phyloP scores from a whole-genome alignment of 2,113 vertebrate species.

The Megaceryle torquata region DNA sequence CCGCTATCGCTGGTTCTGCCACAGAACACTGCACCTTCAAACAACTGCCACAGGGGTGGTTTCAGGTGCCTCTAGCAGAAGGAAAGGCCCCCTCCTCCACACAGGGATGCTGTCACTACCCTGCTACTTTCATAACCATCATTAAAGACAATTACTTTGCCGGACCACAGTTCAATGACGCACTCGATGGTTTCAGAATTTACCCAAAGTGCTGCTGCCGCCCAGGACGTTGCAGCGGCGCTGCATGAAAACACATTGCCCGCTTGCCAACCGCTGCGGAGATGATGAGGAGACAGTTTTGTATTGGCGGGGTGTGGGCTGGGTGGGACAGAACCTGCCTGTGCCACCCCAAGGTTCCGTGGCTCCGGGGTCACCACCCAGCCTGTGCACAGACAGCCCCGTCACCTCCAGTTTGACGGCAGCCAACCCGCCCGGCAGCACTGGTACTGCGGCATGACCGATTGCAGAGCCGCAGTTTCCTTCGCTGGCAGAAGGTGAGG shows the following conservation, averaged over 20 bases:
- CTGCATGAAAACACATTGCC: accelerated
- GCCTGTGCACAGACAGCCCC: accelerated
- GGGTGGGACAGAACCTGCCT: neutral
- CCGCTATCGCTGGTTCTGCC: neutral
- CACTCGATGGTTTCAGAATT: neutral
- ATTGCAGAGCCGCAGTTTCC: neutral
- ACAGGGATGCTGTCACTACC: neutral
- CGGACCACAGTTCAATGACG: accelerated
- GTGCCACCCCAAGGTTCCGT: neutral
- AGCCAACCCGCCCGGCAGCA: too few species aligned
- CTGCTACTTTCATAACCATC: neutral
- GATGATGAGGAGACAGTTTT: neutral
- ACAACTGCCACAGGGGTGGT: neutral
- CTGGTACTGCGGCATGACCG: accelerated
- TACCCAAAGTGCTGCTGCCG: neutral
- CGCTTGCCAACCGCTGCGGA: neutral
- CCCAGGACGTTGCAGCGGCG: accelerated
- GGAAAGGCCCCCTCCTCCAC: neutral
- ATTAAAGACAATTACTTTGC: neutral
- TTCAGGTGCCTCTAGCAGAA: neutral
- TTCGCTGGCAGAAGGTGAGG: neutral
- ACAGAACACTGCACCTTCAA: neutral
- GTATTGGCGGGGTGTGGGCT: neutral
- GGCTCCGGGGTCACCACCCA: neutral
- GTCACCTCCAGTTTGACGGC: too few species aligned